phyloP scores from a whole-genome alignment of 2,797 vertebrate species.

The Poeciliopsis infans region DNA sequence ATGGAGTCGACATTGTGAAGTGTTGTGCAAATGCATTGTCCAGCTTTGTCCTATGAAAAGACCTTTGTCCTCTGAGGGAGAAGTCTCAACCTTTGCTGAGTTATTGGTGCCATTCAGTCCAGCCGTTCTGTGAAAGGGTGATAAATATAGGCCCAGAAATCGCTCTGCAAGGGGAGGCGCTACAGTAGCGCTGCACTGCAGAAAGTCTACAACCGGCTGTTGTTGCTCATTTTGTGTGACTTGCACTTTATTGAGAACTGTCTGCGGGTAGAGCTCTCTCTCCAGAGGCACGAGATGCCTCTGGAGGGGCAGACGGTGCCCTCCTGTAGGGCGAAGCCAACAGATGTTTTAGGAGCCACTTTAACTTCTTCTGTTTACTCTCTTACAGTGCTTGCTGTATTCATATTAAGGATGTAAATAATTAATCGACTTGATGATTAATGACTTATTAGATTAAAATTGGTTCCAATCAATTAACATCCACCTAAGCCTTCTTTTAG shows the following conservation, averaged over 20 bases:
- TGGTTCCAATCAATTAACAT: too few species aligned
- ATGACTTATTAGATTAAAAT: too few species aligned
- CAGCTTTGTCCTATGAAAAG: not conserved
- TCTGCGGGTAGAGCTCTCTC: slow-evolving; percentile 8
- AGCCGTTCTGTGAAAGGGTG: not conserved
- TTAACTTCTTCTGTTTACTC: slow-evolving; percentile 35
- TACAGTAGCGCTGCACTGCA: slow-evolving; percentile 5
- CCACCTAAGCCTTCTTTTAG: too few species aligned
- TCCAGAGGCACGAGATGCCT: slow-evolving; percentile 7
- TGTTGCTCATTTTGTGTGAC: not conserved
- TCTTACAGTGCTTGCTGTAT: not conserved
- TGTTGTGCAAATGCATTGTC: slow-evolving; percentile 1
- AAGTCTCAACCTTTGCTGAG: not conserved
- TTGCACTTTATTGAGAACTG: slow-evolving; percentile 9
- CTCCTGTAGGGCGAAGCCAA: slow-evolving; percentile 1
- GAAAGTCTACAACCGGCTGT: slow-evolving; percentile 6
- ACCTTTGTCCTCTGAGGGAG: not conserved
- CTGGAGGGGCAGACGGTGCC: not conserved
- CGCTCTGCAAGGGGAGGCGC: not conserved
- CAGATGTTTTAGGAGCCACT: slow-evolving; percentile 31
- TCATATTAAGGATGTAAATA: not conserved
- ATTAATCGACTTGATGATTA: too few species aligned
- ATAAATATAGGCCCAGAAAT: not conserved
- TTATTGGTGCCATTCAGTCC: not conserved
- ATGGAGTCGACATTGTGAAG: not conserved